A percentile compares a stretch with the other conserved stretches of the same genome.
These are phyloP conservation scores for Melieria crassipennis DNA, from an alignment of 2,888 invertebrate genomes.

Conservation along the genomic window DNA sequence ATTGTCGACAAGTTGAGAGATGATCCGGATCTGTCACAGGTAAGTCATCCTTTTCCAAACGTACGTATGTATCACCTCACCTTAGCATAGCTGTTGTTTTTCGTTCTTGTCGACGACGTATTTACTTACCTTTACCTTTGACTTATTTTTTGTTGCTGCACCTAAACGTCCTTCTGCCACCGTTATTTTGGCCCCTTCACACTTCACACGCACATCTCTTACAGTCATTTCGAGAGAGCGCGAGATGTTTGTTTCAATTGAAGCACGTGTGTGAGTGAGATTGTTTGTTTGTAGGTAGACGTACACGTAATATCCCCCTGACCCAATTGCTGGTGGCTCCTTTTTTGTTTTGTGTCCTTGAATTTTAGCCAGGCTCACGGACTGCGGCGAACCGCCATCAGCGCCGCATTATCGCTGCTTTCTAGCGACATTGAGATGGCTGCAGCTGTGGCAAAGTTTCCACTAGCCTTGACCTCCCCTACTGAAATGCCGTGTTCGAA, in stretches of 20 bases:
- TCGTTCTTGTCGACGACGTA: not conserved
- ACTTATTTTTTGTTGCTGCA: constrained; percentile 8
- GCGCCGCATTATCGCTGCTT: not conserved
- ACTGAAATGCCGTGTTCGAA: no score
- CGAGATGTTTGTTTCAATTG: no score
- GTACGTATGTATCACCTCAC: constrained; percentile 17
- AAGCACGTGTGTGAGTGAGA: no score
- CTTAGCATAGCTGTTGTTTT: not conserved
- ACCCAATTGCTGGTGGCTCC: constrained; percentile 1
- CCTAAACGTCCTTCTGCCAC: not conserved
- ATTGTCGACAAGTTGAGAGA: constrained; percentile 73
- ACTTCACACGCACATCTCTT: not conserved
- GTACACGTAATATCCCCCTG: not conserved
- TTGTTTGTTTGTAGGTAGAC: not conserved
- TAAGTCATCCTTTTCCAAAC: constrained; percentile 58
- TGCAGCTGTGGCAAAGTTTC: no score
- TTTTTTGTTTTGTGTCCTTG: not conserved
- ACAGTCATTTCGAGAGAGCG: no score
- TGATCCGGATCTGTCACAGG: constrained; percentile 76
- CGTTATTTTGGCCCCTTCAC: constrained; percentile 2
- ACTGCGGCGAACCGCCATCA: not conserved
- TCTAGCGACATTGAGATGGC: no score
- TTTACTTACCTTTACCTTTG: constrained; percentile 26
- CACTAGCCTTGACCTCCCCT: no score
- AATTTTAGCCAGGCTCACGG: not conserved